Evolutionary conservation across 2,888 invertebrate genomes (phyloP).

Genomic region (Leptogaster cylindrica): DNA sequence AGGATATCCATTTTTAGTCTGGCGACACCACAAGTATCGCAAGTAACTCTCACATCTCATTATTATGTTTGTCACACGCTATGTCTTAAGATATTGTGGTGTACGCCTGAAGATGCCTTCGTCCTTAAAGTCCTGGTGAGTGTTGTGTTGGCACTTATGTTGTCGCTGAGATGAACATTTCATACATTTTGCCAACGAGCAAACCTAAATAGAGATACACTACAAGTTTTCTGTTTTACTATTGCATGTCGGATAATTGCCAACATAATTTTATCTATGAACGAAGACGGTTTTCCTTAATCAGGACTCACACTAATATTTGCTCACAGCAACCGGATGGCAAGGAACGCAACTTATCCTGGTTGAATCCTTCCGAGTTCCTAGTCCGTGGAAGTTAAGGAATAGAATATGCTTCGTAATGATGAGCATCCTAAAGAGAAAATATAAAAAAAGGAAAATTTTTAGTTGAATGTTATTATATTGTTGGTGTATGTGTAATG

Average conservation of each 20-base stretch:
- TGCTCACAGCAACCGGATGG: neutral
- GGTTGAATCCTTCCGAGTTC: slow-evolving; percentile 23
- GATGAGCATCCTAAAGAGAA: slow-evolving; percentile 23
- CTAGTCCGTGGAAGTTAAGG: slow-evolving; percentile 11
- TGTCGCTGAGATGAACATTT: slow-evolving; percentile 35
- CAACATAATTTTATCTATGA: slow-evolving; percentile 14
- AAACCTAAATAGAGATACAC: slow-evolving; percentile 21
- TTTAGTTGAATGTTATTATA: too few species aligned
- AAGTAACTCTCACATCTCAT: slow-evolving; percentile 45
- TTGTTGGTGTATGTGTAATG: too few species aligned
- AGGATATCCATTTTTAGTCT: slow-evolving; percentile 40
- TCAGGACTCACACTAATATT: slow-evolving; percentile 29
- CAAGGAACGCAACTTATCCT: slow-evolving; percentile 8
- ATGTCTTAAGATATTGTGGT: slow-evolving; percentile 34
- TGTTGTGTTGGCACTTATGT: slow-evolving; percentile 32
- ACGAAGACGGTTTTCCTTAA: slow-evolving; percentile 12
- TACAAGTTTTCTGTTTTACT: slow-evolving; percentile 18
- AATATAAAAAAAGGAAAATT: slow-evolving; percentile 22
- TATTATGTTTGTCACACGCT: slow-evolving; percentile 46
- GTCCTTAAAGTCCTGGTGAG: slow-evolving; percentile 12
- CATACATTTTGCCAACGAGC: slow-evolving; percentile 12
- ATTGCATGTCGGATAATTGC: slow-evolving; percentile 27
- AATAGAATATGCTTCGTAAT: slow-evolving; percentile 4
- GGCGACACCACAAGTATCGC: slow-evolving; percentile 42
- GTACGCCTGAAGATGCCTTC: slow-evolving; percentile 15